Conservation (phyloP, 1,140 invertebrate genomes). For the Hycleus cichorii region DNA sequence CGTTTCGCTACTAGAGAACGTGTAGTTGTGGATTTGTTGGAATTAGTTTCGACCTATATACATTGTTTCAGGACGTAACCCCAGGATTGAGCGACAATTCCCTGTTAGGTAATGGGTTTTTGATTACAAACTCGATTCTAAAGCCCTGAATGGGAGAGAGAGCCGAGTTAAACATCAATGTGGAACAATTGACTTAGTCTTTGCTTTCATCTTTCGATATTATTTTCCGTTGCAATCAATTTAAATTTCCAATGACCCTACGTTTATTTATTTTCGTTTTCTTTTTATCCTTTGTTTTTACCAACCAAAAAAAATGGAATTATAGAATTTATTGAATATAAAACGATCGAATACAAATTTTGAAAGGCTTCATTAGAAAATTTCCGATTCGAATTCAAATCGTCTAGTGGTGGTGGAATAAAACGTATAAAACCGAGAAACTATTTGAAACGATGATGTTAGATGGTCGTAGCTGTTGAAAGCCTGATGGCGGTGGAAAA, state of each 20-base stretch:
- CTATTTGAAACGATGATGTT: too few relatives aligned
- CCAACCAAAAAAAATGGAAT: too few relatives aligned
- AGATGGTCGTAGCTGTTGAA: too few relatives aligned
- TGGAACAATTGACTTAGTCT: slow-evolving; percentile 16
- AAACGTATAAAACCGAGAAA: too few relatives aligned
- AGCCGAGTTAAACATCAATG: slow-evolving; percentile 12
- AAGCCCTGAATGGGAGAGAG: slow-evolving; percentile 1
- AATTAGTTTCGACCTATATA: slow-evolving; percentile 16
- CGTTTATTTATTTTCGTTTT: too few relatives aligned
- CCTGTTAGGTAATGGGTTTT: slow-evolving; percentile 24
- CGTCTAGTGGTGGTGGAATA: too few relatives aligned
- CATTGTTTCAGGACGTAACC: slow-evolving; percentile 13
- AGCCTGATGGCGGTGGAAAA: too few relatives aligned
- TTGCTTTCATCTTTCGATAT: slow-evolving; percentile 15
- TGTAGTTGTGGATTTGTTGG: background rate
- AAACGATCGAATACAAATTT: too few relatives aligned
- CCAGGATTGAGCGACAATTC: slow-evolving; percentile 4
- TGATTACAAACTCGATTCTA: slow-evolving; percentile 21
- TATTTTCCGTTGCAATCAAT: slow-evolving; percentile 13
- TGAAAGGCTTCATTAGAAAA: too few relatives aligned
- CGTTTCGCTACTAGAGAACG: background rate
- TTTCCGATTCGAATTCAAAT: too few relatives aligned
- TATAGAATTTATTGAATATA: too few relatives aligned
- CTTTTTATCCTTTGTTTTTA: too few relatives aligned
- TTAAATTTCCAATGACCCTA: slow-evolving; percentile 6